Base-by-base conservation (phyloP, 1,140 invertebrate genomes). In the Cherax quadricarinatus region DNA sequence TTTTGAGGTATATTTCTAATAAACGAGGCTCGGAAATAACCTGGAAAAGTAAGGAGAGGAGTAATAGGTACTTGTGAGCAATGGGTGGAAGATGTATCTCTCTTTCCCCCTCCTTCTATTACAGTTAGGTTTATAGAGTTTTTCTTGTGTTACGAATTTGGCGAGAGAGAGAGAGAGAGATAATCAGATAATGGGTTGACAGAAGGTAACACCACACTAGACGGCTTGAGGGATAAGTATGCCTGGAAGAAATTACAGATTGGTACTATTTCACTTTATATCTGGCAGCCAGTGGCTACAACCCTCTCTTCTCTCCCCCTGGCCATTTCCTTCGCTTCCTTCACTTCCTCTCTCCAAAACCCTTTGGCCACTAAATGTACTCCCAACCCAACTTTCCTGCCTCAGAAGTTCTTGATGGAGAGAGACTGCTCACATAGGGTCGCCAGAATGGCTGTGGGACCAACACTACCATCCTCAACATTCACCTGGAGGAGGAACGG, bases 371-470 rank as follows among this genome's bases (percentile, higher is more conserved):
- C 21, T 21, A 70, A 70, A 70, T 5, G 66, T 21, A 70, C 5
- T 30, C 82, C 82, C 82, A 16, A 24, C 81, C 24, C 57, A 60
- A 84, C 82, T 62, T 84, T 82, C 49, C 57, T 84, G 12, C 82
- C 30, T 57, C 53, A 84, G 53, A 62, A 84, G 82, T 62, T 84
- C 62, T 24, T 60, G 57, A 84, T 62, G 82, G 12, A 84, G 82
- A 84, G 82, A 57, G 41, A 7, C 57, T 16, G 82, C 82, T 57
- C 10, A 75, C 7, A 75, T 30, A 30, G 70, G n/a, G 24, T n/a
- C 30, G 70, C n/a, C 70, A 30, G 62, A 66, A 66, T 66, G 62
- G 24, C 70, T 12, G 24, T 30, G 12, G 24, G 70, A 75, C n/a
- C 24, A 6, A n/a, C n/a, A 7, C n/a, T 75, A 12, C 70, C 70